Conservation (phyloP, 1,140 invertebrate genomes). For the Brachionus sp. region DNA sequence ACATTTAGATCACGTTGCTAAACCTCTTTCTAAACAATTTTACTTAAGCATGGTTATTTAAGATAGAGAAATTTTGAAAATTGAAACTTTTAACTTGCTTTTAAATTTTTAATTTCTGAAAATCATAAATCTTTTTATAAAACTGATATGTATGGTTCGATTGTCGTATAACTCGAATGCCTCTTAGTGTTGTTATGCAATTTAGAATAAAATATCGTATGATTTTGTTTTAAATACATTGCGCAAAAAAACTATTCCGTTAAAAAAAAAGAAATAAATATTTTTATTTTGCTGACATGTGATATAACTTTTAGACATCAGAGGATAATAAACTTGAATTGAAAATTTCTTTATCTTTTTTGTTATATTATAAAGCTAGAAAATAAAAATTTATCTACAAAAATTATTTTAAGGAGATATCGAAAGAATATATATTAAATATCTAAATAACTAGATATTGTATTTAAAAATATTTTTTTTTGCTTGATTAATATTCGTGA, state of each 20-base stretch:
- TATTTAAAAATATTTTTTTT: no score
- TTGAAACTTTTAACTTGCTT: neutral
- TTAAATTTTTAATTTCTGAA: neutral
- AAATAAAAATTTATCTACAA: no score
- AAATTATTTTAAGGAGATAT: no score
- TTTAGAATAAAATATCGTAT: neutral
- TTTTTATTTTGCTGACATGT: neutral
- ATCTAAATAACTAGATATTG: no score
- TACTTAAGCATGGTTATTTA: neutral
- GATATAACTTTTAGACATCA: neutral
- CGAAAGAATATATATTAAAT: no score
- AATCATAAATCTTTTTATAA: neutral
- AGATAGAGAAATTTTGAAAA: neutral
- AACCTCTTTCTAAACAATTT: neutral
- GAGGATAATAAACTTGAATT: neutral
- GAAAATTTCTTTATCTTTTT: neutral
- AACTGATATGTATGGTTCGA: neutral
- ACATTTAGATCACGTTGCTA: neutral
- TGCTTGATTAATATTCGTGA: no score
- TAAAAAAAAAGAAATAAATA: neutral
- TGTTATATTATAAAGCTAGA: neutral
- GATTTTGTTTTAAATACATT: neutral
- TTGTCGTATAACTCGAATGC: neutral
- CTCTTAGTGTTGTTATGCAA: neutral
- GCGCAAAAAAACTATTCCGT: slow-evolving; percentile 5